Base-by-base conservation (phyloP, 2,113 vertebrate species). In the Mellivora capensis region DNA sequence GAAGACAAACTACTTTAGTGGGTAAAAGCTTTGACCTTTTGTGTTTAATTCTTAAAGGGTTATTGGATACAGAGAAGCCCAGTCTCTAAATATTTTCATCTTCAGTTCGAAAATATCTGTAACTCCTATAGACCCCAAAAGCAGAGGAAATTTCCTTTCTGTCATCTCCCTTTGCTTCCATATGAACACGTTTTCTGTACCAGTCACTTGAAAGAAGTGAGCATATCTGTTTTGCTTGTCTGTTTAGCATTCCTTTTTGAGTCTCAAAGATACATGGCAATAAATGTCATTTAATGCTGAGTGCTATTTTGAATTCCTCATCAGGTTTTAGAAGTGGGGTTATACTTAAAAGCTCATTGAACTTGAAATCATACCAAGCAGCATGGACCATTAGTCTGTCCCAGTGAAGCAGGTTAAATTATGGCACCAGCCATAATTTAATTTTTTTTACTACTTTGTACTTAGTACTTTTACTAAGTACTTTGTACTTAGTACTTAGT, bases 401-500 rank as follows among this genome's bases (percentile, higher is more conserved):
- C 98, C 94, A 97, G 96, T 97, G 97, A 98, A 98, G 97, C 97
- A 98, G 97, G 98, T 95, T 94, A 85, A 98, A 98, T 98, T 98
- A 98, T 97, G 97, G 98, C 98, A 99, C 98, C 99, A 99, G 99
- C n/a, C n/a, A n/a, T n/a, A n/a, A n/a, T n/a, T n/a, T n/a, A n/a
- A n/a, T n/a, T n/a, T n/a, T n/a, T n/a, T n/a, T n/a, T n/a, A n/a
- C n/a, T n/a, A n/a, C n/a, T n/a, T n/a, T n/a, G n/a, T n/a, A n/a
- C n/a, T n/a, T n/a, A n/a, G n/a, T n/a, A n/a, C n/a, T n/a, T n/a
- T n/a, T n/a, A n/a, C n/a, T n/a, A n/a, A n/a, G n/a, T n/a, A n/a
- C n/a, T n/a, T n/a, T n/a, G n/a, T n/a, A n/a, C n/a, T n/a, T n/a
- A n/a, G n/a, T n/a, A n/a, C n/a, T n/a, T n/a, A n/a, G n/a, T n/a